Percentiles rank a stretch among this genome's conserved stretches.
phyloP scores from a whole-genome alignment of 2,113 vertebrate species.

The Neolamprologus falcicula region DNA sequence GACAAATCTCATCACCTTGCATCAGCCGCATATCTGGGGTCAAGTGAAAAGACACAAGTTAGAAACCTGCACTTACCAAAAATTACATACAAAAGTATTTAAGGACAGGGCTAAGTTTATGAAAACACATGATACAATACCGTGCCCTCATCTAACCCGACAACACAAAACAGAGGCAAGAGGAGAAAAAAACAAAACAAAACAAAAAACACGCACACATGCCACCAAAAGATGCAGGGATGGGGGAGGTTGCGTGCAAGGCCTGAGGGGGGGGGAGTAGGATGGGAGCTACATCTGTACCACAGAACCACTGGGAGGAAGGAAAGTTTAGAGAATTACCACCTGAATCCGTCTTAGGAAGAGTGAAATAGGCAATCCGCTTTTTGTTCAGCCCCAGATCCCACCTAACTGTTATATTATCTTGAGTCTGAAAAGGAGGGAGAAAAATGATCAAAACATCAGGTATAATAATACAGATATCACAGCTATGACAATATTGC shows the following conservation, averaged over 20 bases:
- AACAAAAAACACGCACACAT: constrained; percentile 6
- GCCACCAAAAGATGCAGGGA: constrained; percentile 32
- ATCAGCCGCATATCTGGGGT: constrained; percentile 92
- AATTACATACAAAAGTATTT: background rate
- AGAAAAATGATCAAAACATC: background rate
- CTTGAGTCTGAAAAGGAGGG: constrained; percentile 82
- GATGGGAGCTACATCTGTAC: constrained; percentile 15
- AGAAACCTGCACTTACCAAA: background rate
- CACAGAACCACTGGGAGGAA: constrained; percentile 41
- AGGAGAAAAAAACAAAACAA: background rate
- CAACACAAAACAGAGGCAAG: background rate
- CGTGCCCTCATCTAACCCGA: background rate
- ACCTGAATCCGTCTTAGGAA: constrained; percentile 98
- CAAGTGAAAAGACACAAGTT: background rate
- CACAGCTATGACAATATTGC: background rate
- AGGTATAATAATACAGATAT: background rate
- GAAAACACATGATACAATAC: background rate
- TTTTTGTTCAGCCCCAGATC: constrained; percentile 99
- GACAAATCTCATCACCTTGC: constrained; percentile 97
- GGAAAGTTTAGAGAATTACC: constrained; percentile 69
- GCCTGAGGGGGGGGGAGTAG: background rate
- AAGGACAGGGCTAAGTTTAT: background rate
- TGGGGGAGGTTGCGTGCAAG: constrained; percentile 16
- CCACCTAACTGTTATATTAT: constrained; percentile 99
- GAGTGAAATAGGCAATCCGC: constrained; percentile 97